phyloP scores from a whole-genome alignment of 2,888 invertebrate species.

The Brachycybe producta region DNA sequence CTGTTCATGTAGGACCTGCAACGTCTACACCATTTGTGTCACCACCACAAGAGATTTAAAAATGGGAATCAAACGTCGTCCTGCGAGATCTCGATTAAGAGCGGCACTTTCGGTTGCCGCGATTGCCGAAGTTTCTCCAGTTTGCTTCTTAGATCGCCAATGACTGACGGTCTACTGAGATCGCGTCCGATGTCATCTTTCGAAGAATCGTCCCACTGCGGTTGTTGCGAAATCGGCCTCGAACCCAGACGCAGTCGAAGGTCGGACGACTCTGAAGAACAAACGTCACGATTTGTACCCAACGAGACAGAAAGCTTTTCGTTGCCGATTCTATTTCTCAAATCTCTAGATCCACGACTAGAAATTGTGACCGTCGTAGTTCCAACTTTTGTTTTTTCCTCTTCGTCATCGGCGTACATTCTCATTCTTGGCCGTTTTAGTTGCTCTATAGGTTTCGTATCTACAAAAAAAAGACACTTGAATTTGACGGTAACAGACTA shows the following conservation, averaged over 20 bases:
- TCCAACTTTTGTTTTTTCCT: conserved; percentile 39
- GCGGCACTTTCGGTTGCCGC: conserved; percentile 2
- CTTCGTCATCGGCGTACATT: conserved; percentile 81
- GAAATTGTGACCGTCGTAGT: background rate
- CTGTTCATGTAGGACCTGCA: too few species aligned
- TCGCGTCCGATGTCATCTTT: too few species aligned
- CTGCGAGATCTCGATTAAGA: conserved; percentile 10
- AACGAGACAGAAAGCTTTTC: conserved; percentile 3
- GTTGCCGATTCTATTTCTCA: background rate
- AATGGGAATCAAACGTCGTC: conserved; percentile 6
- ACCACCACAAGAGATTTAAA: too few species aligned
- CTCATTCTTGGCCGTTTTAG: conserved; percentile 45
- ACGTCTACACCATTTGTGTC: too few species aligned
- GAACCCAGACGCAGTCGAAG: background rate
- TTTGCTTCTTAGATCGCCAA: conserved; percentile 14
- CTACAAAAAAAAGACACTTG: too few species aligned
- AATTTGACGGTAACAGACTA: too few species aligned
- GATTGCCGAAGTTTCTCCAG: conserved; percentile 11
- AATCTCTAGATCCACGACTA: background rate
- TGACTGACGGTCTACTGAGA: conserved; percentile 1
- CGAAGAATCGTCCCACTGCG: background rate
- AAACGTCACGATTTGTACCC: background rate
- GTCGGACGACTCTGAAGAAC: background rate
- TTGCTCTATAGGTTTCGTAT: conserved; percentile 26
- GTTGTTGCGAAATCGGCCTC: background rate